phyloP scores from a whole-genome alignment of 2,888 invertebrate species.

The Microdon myrmicae region DNA sequence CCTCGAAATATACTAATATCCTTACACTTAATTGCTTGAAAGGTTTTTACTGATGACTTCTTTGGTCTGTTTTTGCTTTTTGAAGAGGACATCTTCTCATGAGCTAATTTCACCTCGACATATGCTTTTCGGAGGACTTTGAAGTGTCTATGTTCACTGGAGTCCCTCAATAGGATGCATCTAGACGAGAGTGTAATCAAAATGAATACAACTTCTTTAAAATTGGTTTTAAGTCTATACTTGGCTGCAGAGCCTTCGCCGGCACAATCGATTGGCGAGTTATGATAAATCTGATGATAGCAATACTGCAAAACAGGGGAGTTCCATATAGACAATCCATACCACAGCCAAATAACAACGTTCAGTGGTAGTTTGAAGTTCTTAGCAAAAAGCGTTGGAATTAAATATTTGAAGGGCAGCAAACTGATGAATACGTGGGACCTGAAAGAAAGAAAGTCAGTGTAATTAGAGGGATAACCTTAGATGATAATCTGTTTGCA shows the following conservation, averaged over 20 bases:
- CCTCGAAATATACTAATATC: too few species aligned
- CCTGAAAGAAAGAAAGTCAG: constrained; percentile 51
- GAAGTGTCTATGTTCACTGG: constrained; percentile 64
- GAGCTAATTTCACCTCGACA: constrained; percentile 63
- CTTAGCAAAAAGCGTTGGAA: constrained; percentile 66
- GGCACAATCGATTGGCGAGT: constrained; percentile 62
- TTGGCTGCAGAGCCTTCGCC: constrained; percentile 66
- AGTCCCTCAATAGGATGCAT: constrained; percentile 65
- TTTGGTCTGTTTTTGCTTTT: constrained; percentile 54
- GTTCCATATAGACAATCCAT: constrained; percentile 66
- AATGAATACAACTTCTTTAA: background rate
- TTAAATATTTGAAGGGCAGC: constrained; percentile 65
- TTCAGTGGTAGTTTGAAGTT: constrained; percentile 64
- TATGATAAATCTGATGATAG: constrained; percentile 67
- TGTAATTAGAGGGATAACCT: too few species aligned
- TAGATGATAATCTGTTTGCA: too few species aligned
- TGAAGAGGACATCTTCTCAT: constrained; percentile 59
- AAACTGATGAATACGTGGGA: constrained; percentile 64
- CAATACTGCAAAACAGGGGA: constrained; percentile 66
- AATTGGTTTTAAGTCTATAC: constrained; percentile 45
- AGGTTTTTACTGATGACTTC: constrained; percentile 62
- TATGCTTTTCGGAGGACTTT: constrained; percentile 64
- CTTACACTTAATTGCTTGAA: constrained; percentile 66
- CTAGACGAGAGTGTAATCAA: constrained; percentile 48
- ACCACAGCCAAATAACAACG: constrained; percentile 65